Evolutionary conservation across 2,888 invertebrate genomes (phyloP), one percentile per base, ranked within the genome.

Genomic region (Pammene fasciana): DNA sequence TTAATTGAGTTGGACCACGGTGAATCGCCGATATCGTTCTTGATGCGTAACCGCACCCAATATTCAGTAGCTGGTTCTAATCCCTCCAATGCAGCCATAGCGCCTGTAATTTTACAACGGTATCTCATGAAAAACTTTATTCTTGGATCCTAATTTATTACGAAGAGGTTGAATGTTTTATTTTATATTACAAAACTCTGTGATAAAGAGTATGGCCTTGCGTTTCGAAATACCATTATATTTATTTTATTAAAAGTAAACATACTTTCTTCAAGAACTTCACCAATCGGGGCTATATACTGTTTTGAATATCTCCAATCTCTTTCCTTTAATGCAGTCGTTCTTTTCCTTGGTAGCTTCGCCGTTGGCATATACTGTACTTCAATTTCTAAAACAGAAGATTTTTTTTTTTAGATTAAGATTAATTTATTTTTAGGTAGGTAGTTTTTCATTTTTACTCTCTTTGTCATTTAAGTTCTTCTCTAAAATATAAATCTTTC

Each of bases 1-100:
- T 70, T 46, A 0, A 80, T 36, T 1, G 83, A 76, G 0, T 75
- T 75, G 0, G 89, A 85, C 91, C 90, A 90, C 0, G 79, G 67
- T 0, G 88, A 86, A 4, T 74, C 76, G 0, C 91, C 91, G 0
- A 80, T 81, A 0, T 78, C 80, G 67, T 91, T 90, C 0, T 60
- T 68, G 0, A 81, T 83, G 34, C 83, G 81, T 1, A 90, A 55
- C 10, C 89, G 82, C 0, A 87, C 48, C 82, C 84, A 86, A 62
- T 90, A 90, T 6, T 81, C 76, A 0, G 86, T 85, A 13, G 82
- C 81, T 38, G 78, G 76, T 14, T 84, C 79, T 65, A 91, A 77
- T 52, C 78, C 73, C 0, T 67, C 46, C 34, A 89, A 41, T 10
- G 70, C 72, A 0, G 82, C 68, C 36, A 72, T 5, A 10, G 79